phyloP scores from a whole-genome alignment of 2,888 invertebrate genomes.

The Byasa hedistus region DNA sequence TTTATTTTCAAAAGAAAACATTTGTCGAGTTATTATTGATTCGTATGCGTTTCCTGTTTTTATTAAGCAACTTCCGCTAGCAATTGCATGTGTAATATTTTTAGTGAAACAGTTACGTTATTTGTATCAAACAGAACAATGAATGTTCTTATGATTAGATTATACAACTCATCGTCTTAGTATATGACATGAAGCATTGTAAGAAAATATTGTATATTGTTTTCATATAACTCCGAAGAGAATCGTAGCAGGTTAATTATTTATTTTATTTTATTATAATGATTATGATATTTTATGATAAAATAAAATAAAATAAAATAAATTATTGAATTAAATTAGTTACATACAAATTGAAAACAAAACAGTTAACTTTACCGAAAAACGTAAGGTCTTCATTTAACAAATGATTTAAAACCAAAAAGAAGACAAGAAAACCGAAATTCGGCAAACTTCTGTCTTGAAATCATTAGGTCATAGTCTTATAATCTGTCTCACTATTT shows the following conservation, averaged over 20 bases:
- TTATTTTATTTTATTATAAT: no score
- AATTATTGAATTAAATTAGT: no score
- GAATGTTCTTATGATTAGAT: slow-evolving; percentile 13
- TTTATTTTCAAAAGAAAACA: no score
- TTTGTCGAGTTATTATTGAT: no score
- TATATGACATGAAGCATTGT: not conserved
- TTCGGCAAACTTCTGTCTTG: not conserved
- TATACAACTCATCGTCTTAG: slow-evolving; percentile 2
- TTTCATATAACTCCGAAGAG: not conserved
- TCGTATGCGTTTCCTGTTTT: not conserved
- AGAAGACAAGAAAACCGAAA: no score
- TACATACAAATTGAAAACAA: no score
- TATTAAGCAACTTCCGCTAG: slow-evolving; percentile 14
- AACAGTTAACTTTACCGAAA: no score
- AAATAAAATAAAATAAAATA: no score
- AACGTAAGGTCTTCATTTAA: no score
- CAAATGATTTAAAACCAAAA: no score
- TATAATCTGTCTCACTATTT: not conserved
- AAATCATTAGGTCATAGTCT: not conserved
- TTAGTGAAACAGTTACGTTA: slow-evolving; percentile 14
- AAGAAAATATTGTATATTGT: not conserved
- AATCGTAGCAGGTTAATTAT: no score
- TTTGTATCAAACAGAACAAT: slow-evolving; percentile 21
- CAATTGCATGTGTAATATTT: slow-evolving; percentile 9
- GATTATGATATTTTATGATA: no score